These are phyloP conservation scores for Tetrao urogallus DNA, from an alignment of 2,113 vertebrate genomes.

Conservation along the genomic window DNA sequence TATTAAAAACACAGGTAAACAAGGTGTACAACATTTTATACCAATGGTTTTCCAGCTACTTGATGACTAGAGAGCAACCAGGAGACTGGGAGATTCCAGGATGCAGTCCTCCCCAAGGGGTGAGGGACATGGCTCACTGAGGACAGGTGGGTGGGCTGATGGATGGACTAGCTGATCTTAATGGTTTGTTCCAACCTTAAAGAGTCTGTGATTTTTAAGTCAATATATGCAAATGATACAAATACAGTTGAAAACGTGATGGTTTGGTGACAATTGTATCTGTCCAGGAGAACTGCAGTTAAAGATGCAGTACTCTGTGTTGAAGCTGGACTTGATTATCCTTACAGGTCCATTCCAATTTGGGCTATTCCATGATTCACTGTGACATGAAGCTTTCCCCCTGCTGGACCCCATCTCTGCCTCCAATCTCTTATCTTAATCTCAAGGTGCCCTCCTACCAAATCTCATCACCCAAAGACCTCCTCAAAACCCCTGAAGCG, in stretches of 20 bases:
- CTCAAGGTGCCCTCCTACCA: background rate
- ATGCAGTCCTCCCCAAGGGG: background rate
- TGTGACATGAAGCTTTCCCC: background rate
- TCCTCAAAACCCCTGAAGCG: background rate
- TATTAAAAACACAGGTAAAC: background rate
- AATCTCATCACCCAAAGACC: fast-evolving
- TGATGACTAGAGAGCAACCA: background rate
- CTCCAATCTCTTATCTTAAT: background rate
- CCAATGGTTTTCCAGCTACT: background rate
- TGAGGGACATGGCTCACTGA: background rate
- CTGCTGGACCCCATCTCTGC: background rate
- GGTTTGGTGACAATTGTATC: too few relatives aligned
- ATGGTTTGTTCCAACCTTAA: too few relatives aligned
- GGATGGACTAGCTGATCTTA: too few relatives aligned
- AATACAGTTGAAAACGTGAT: too few relatives aligned
- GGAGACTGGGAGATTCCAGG: background rate
- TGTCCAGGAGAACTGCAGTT: too few relatives aligned
- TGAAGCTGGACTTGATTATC: too few relatives aligned
- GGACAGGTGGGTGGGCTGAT: too few relatives aligned
- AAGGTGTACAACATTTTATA: background rate
- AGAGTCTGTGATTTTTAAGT: too few relatives aligned
- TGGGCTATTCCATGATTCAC: background rate
- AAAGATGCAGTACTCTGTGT: too few relatives aligned
- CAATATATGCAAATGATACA: too few relatives aligned
- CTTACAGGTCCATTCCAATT: too few relatives aligned